Percentiles rank a stretch among this genome's conserved stretches.
These are phyloP conservation scores for Battus philenor DNA, from an alignment of 1,140 invertebrate genomes.

Conservation along the genomic window DNA sequence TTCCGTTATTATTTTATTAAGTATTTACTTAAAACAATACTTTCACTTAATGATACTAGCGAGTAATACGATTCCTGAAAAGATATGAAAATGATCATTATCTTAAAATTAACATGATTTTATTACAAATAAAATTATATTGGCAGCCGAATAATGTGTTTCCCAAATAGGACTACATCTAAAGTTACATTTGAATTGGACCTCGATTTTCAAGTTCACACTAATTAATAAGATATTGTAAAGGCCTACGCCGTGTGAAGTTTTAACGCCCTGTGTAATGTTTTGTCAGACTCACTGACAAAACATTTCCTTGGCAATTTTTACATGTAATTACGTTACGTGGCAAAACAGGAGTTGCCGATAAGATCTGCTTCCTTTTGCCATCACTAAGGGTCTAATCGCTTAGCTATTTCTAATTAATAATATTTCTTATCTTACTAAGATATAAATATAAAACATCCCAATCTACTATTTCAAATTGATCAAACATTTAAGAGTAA, in stretches of 20 bases:
- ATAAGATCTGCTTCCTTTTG: not conserved
- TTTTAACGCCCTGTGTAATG: not conserved
- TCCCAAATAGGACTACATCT: slow-evolving; percentile 50
- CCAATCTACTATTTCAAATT: slow-evolving; percentile 24
- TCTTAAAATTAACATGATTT: slow-evolving; percentile 73
- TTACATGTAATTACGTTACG: not conserved
- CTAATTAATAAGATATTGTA: slow-evolving; percentile 50
- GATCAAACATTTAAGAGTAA: slow-evolving; percentile 7
- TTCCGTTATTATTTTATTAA: slow-evolving; percentile 64
- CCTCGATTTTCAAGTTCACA: slow-evolving; percentile 67
- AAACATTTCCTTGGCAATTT: not conserved
- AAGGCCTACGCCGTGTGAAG: slow-evolving; percentile 22
- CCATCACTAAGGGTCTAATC: slow-evolving; percentile 9
- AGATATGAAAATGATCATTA: slow-evolving; percentile 59
- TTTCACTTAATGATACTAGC: slow-evolving; percentile 71
- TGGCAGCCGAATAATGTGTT: slow-evolving; percentile 49
- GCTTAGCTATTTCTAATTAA: slow-evolving; percentile 13
- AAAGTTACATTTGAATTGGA: slow-evolving; percentile 65
- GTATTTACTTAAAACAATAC: slow-evolving; percentile 66
- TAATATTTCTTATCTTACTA: slow-evolving; percentile 10
- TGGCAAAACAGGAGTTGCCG: not conserved
- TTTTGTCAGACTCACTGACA: not conserved
- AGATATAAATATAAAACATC: slow-evolving; percentile 34
- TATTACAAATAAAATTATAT: slow-evolving; percentile 59
- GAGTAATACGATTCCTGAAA: slow-evolving; percentile 70